phyloP scores from a whole-genome alignment of 2,888 invertebrate species.

The Beris morrisii region DNA sequence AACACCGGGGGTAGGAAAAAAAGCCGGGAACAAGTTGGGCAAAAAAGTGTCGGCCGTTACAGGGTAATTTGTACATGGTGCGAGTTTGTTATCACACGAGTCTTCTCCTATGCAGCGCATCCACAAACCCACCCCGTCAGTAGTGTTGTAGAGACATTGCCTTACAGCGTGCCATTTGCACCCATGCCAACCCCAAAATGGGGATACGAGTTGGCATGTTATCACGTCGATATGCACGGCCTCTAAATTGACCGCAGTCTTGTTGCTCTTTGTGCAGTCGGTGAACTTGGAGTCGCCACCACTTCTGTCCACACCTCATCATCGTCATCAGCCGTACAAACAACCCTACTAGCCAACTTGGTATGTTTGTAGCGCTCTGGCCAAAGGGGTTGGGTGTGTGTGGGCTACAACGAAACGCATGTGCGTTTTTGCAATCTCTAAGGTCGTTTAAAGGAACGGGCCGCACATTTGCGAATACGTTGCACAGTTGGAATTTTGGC shows the following conservation, averaged over 20 bases:
- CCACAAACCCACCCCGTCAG: background rate
- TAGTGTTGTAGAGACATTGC: background rate
- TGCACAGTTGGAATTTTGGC: too few species aligned
- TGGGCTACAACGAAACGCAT: slow-evolving; percentile 1
- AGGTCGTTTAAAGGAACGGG: too few species aligned
- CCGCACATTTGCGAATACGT: too few species aligned
- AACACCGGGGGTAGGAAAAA: too few species aligned
- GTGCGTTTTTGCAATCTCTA: slow-evolving; percentile 5
- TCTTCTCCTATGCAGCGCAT: background rate
- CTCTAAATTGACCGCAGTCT: slow-evolving; percentile 14
- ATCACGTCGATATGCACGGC: slow-evolving; percentile 1
- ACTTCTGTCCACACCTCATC: slow-evolving; percentile 1
- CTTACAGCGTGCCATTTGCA: background rate
- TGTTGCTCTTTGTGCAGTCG: slow-evolving; percentile 8
- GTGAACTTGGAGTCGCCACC: too few species aligned
- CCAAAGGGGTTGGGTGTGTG: background rate
- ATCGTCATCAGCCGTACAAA: background rate
- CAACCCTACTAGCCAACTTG: background rate
- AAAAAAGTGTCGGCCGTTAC: too few species aligned
- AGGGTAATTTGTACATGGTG: too few species aligned
- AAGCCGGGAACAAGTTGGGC: too few species aligned
- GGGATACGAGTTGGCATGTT: too few species aligned
- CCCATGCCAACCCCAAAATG: background rate
- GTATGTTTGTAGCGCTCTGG: too few species aligned
- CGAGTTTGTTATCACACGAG: slow-evolving; percentile 1